A percentile compares a stretch with the other conserved stretches of the same genome.
phyloP scores from a whole-genome alignment of 1,140 invertebrate genomes.

The Berghia stephanieae region DNA sequence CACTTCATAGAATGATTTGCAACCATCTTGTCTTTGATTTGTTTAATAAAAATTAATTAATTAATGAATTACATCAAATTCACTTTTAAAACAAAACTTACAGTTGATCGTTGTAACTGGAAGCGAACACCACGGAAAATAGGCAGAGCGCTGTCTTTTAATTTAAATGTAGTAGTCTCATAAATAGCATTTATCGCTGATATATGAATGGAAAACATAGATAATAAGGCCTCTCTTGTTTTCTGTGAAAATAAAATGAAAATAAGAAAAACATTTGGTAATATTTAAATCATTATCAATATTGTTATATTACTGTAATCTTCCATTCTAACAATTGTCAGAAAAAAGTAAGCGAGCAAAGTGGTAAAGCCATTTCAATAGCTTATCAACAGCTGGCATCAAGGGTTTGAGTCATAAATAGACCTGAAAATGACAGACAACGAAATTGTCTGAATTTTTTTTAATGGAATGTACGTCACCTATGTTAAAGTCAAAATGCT shows the following conservation, averaged over 20 bases:
- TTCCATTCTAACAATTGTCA: too few relatives aligned
- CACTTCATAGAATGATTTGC: background rate
- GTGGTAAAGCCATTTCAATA: too few relatives aligned
- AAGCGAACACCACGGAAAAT: constrained; percentile 3
- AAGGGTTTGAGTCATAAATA: too few relatives aligned
- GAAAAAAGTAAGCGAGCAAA: too few relatives aligned
- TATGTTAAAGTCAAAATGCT: too few relatives aligned
- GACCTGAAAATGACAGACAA: too few relatives aligned
- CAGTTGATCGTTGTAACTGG: constrained; percentile 25
- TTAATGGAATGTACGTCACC: too few relatives aligned
- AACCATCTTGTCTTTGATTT: background rate
- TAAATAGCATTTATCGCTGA: constrained; percentile 14
- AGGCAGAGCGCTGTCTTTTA: background rate
- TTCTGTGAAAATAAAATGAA: constrained; percentile 1
- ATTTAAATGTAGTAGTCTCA: background rate
- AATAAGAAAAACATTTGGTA: too few relatives aligned
- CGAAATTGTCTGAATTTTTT: too few relatives aligned
- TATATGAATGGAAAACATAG: constrained; percentile 22
- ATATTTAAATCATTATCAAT: too few relatives aligned
- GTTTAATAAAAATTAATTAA: background rate
- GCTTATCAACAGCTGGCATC: too few relatives aligned
- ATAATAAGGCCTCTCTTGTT: constrained; percentile 22
- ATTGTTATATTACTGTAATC: too few relatives aligned
- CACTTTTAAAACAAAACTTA: background rate
- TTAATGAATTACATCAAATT: background rate